Evolutionary conservation across 2,113 vertebrate genomes (phyloP).

Genomic region (Ovis aries): ARS-UI_Ramb_v3.0 NC_056059.1:116334501-116335000

Average conservation of each 20-base stretch:
- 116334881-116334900: slow-evolving; percentile 95
- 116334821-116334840: slow-evolving; percentile 91
- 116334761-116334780: background rate
- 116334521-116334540: fast-evolving
- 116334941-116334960: slow-evolving; percentile 67
- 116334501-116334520: background rate
- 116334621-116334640: slow-evolving; percentile 88
- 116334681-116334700: slow-evolving; percentile 98
- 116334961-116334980: fast-evolving
- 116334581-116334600: slow-evolving; percentile 97
- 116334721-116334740: background rate
- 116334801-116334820: slow-evolving; percentile 88
- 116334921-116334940: slow-evolving; percentile 98
- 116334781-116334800: background rate
- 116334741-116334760: background rate
- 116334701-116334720: slow-evolving; percentile 91
- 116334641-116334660: slow-evolving; percentile 97
- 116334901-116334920: slow-evolving; percentile 97
- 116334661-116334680: slow-evolving; percentile 98
- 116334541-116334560: fast-evolving
- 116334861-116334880: slow-evolving; percentile 96
- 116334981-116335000: fast-evolving
- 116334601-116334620: slow-evolving; percentile 92
- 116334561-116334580: slow-evolving; percentile 70
- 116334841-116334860: slow-evolving; percentile 84